phyloP scores from a whole-genome alignment of 2,888 invertebrate genomes.

The Pyrochroa serraticornis region DNA sequence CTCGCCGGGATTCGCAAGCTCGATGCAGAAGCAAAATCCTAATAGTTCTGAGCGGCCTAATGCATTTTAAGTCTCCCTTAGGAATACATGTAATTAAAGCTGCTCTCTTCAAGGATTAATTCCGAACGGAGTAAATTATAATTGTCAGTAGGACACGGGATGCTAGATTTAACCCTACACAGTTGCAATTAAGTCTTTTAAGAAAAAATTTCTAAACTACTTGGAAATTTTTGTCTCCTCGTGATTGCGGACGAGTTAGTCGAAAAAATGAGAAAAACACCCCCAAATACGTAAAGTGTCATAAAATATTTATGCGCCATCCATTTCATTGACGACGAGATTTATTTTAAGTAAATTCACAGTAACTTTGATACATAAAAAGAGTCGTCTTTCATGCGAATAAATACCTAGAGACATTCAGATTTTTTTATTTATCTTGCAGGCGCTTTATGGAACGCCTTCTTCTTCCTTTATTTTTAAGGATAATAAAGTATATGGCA shows the following conservation, averaged over 20 bases:
- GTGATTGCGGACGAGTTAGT: neutral
- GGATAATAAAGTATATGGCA: slow-evolving; percentile 51
- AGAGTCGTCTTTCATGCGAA: slow-evolving; percentile 51
- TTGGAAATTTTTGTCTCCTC: neutral
- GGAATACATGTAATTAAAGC: slow-evolving; percentile 56
- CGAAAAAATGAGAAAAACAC: slow-evolving; percentile 34
- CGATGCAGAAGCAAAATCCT: slow-evolving; percentile 18
- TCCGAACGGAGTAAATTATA: slow-evolving; percentile 53
- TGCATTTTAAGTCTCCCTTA: slow-evolving; percentile 50
- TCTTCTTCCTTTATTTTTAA: slow-evolving; percentile 48
- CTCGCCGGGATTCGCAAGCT: neutral
- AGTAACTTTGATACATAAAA: slow-evolving; percentile 45
- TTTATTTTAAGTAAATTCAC: slow-evolving; percentile 48
- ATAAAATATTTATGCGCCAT: slow-evolving; percentile 53
- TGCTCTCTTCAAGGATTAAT: slow-evolving; percentile 55
- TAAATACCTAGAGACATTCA: slow-evolving; percentile 52
- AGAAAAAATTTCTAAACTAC: slow-evolving; percentile 1
- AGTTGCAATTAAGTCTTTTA: neutral
- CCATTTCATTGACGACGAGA: slow-evolving; percentile 52
- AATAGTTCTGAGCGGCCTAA: slow-evolving; percentile 37
- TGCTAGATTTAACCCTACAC: too few species aligned
- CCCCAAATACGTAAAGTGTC: slow-evolving; percentile 43
- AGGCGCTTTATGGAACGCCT: slow-evolving; percentile 47
- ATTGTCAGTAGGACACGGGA: slow-evolving; percentile 13
- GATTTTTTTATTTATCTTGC: slow-evolving; percentile 49